Evolutionary conservation across 2,113 vertebrate genomes (phyloP).

Genomic region (Forbesichthys agassizii): DNA sequence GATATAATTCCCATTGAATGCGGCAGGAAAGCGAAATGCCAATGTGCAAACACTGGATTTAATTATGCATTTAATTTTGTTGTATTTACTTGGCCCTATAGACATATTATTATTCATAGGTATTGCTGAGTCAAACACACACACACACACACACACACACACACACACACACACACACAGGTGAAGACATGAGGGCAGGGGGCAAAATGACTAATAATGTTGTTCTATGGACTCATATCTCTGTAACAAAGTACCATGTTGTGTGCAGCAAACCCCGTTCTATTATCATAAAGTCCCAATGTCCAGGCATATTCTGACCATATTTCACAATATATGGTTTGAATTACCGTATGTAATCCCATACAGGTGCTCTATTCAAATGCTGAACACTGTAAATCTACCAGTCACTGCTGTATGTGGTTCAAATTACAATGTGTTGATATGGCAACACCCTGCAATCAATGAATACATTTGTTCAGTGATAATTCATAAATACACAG

Average conservation of each 20-base stretch:
- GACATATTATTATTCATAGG: constrained; percentile 28
- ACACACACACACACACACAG: too few relatives aligned
- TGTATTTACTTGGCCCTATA: too few relatives aligned
- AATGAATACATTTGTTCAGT: too few relatives aligned
- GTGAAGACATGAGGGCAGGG: constrained; percentile 40
- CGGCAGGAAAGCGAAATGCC: not conserved
- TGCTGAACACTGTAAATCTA: too few relatives aligned
- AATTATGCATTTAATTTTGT: too few relatives aligned
- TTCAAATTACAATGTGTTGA: too few relatives aligned
- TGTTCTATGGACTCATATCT: too few relatives aligned
- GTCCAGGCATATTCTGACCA: not conserved
- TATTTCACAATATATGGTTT: not conserved
- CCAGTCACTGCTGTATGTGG: too few relatives aligned
- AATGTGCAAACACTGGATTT: too few relatives aligned
- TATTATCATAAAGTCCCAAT: not conserved
- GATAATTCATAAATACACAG: too few relatives aligned
- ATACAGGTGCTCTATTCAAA: too few relatives aligned
- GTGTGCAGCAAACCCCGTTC: constrained; percentile 2
- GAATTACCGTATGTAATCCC: not conserved
- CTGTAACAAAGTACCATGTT: constrained; percentile 14
- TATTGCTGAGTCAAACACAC: constrained; percentile 55
- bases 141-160: constrained; percentile 31
- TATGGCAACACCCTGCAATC: too few relatives aligned
- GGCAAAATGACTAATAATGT: constrained; percentile 43
- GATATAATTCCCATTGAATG: not conserved